Evolutionary conservation across 2,113 vertebrate species (phyloP), one percentile per base, ranked within the genome.

Genomic region (Danionella cerebrum): DNA sequence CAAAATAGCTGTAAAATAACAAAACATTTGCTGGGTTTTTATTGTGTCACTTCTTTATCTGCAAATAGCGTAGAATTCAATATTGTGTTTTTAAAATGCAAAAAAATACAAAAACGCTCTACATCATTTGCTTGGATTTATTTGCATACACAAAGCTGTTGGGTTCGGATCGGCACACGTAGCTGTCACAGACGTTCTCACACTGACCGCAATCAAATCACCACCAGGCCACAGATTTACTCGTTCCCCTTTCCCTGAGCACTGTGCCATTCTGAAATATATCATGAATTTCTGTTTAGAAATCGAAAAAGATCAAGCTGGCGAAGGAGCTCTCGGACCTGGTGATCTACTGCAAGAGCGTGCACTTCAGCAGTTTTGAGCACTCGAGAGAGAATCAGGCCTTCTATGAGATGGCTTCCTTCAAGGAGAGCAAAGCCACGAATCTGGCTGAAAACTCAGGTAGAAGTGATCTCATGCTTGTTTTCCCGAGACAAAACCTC

Each of bases 301-400:
- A 86, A 65, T 84, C 90, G 58, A 64, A 64, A 16, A 94, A 89
- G 78, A 87, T 97, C 42, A 94, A 90, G 76, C 87, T 98, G 11
- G 92, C 87, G 51, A 92, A 89, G 68, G 90, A 91, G 74, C 91
- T 98, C 7, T 98, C 96, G 0, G 87, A 98, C 64, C 73, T 91
- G 1, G 91, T 98, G 19, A 74, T 97, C 71, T 98, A 95, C 87
- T 98, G 96, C 84, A 97, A 94, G 83, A 98, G 96, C 0, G 92
- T 98, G 74, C 94, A 97, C 71, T 98, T 98, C 45, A 77, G 51
- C 3, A 86, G 91, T 41, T 98, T 98, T 51, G 84, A 91, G 21
- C 76, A 89, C 3, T 67, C 90, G 9, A 78, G 0, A 65, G 75
- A 86, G 0, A 85, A 76, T 22, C 92, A 88, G 51, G 84, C 85